Evolutionary conservation across 2,888 invertebrate genomes (phyloP).

Genomic region (Morinoia aosen): DNA sequence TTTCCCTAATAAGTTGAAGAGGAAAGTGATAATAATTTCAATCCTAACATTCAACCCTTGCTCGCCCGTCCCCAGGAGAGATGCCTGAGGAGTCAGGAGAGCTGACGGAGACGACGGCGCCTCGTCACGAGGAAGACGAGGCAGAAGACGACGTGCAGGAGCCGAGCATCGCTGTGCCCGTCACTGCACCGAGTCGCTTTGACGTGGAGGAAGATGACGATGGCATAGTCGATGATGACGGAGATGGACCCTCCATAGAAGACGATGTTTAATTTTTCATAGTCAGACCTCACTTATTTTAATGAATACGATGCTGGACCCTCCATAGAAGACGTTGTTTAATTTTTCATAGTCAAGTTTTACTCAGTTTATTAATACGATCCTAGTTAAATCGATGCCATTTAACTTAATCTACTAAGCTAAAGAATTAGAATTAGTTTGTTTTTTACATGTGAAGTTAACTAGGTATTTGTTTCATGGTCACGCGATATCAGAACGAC

Average conservation of each 20-base stretch:
- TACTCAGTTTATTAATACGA: no score
- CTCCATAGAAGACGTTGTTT: no score
- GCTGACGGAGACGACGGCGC: background rate
- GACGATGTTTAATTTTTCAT: conserved; percentile 29
- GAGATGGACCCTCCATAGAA: conserved; percentile 33
- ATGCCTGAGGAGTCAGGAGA: conserved; percentile 31
- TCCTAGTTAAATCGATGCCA: background rate
- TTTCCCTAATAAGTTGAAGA: no score
- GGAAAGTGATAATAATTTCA: no score
- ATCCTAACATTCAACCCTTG: no score
- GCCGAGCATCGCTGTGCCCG: conserved; percentile 18
- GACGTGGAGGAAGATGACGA: conserved; percentile 27
- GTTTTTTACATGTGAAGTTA: no score
- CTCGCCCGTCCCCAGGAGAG: background rate
- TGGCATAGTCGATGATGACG: conserved; percentile 32
- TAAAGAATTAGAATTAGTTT: no score
- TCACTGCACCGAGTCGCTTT: background rate
- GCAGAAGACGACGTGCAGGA: conserved; percentile 25
- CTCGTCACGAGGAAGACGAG: background rate
- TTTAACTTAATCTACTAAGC: no score
- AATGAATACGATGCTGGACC: background rate
- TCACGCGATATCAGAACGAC: no score
- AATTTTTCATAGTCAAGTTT: no score
- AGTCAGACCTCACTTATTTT: no score
- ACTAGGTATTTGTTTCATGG: no score